Evolutionary conservation across 2,888 invertebrate genomes (phyloP), one percentile per base, ranked within the genome.

Genomic region (Ctenicera cuprea): DNA sequence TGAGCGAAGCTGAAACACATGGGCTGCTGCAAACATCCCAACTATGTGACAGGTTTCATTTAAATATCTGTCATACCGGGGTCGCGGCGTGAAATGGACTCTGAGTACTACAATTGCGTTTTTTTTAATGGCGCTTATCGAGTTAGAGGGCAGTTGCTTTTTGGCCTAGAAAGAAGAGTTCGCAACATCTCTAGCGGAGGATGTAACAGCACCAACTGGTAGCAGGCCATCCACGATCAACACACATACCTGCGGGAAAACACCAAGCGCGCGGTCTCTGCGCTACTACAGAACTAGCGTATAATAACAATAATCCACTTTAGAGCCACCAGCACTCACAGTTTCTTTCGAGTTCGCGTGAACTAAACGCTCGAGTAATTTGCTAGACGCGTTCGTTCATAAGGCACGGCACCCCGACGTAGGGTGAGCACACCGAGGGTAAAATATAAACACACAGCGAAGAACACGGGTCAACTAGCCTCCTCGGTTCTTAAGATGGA

Each of bases 401-500:
- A 41, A 48, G 54, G 45, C 37, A 48, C 65, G 65, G 38, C 38
- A 50, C 57, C 71, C 65, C 59, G 38, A 67, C 67, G 59, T 64
- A 54, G 68, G 65, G 70, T 59, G 43, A 54, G 9, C 16, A 66
- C 45, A 41, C 59, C 73, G 69, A 67, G 63, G 65, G 66, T 59
- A 68, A 48, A 48, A 38, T 54, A 57, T 61, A 62, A 71, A 63
- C 33, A 30, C 64, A 59, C 52, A 52, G 61, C 43, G 33, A 62
- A 57, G 66, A 66, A 61, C 71, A 57, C 65, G 61, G 71, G 62
- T 73, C 62, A 80, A 77, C 83, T 78, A 75, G 76, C 81, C 82
- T 82, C 78, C 80, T 83, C 80, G 81, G 79, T 81, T 83, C 84
- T 86, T 84, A 78, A 85, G 85, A 84, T 85, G 85, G 83, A 86